phyloP scores from a whole-genome alignment of 2,113 vertebrate species.

The Isurus oxyrinchus region DNA sequence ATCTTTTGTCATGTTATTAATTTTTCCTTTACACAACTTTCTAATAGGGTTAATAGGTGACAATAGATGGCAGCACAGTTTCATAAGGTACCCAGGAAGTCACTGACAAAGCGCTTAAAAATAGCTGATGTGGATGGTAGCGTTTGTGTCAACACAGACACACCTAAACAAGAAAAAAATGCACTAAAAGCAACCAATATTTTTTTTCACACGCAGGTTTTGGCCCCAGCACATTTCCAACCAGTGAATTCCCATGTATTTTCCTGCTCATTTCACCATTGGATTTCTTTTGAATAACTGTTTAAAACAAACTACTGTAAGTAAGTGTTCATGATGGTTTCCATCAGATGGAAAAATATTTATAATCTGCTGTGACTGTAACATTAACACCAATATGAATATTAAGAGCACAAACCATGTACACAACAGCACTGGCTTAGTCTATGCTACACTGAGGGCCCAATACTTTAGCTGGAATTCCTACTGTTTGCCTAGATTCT shows the following conservation, averaged over 20 bases:
- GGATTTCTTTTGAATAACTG: neutral
- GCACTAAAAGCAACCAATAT: neutral
- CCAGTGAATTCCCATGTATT: neutral
- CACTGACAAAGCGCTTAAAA: neutral
- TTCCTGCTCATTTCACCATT: neutral
- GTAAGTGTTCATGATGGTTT: neutral
- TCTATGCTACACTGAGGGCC: neutral
- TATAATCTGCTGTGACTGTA: neutral
- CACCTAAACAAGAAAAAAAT: neutral
- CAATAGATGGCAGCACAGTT: slow-evolving; percentile 10
- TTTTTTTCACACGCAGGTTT: neutral
- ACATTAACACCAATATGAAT: neutral
- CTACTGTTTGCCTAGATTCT: slow-evolving; percentile 17
- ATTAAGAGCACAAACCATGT: neutral
- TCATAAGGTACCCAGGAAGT: neutral
- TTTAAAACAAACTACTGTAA: neutral
- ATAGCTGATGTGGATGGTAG: neutral
- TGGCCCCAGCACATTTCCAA: neutral
- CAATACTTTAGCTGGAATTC: slow-evolving; percentile 18
- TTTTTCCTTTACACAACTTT: neutral
- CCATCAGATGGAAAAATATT: neutral
- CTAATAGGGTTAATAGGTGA: neutral
- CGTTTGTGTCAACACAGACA: neutral
- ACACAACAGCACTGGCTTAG: neutral
- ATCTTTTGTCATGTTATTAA: neutral